phyloP scores from a whole-genome alignment of 2,113 vertebrate species.

The Nerophis ophidion region DNA sequence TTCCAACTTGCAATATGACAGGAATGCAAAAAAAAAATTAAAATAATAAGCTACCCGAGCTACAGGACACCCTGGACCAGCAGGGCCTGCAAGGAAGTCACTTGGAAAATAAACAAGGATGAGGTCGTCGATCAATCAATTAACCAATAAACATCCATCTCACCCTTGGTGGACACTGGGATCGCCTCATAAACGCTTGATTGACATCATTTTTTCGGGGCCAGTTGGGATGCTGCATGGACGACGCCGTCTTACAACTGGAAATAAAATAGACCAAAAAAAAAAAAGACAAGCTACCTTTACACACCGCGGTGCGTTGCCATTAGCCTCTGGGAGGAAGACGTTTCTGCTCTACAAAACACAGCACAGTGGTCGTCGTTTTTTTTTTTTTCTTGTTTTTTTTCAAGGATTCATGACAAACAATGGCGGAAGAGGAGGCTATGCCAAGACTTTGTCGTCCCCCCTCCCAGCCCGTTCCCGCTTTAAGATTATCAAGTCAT shows the following conservation, averaged over 20 bases:
- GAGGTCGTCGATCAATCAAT: slow-evolving; percentile 13
- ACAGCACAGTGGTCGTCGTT: slow-evolving; percentile 68
- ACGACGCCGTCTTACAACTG: slow-evolving; percentile 35
- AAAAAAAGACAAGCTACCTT: slow-evolving; percentile 56
- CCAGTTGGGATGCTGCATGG: slow-evolving; percentile 31
- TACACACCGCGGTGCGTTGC: slow-evolving; percentile 58
- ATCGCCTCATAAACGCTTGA: slow-evolving; percentile 40
- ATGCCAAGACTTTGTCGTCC: slow-evolving; percentile 50
- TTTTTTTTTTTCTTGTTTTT: slow-evolving; percentile 43
- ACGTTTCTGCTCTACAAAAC: slow-evolving; percentile 62
- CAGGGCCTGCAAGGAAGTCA: slow-evolving; percentile 50
- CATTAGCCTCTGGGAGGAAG: slow-evolving; percentile 67
- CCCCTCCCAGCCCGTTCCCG: slow-evolving; percentile 14
- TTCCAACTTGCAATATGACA: slow-evolving; percentile 30
- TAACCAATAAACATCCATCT: slow-evolving; percentile 13
- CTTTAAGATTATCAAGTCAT: slow-evolving; percentile 61
- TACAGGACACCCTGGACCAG: slow-evolving; percentile 57
- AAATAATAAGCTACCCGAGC: slow-evolving; percentile 64
- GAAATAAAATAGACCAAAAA: slow-evolving; percentile 5
- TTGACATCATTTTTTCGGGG: slow-evolving; percentile 66
- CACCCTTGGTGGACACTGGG: slow-evolving; percentile 48
- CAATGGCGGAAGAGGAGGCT: slow-evolving; percentile 49
- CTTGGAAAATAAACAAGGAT: slow-evolving; percentile 29
- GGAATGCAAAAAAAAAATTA: slow-evolving; percentile 45
- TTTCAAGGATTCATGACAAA: slow-evolving; percentile 54